Conservation (phyloP, 2,113 vertebrate genomes). For the Onychostruthus taczanowskii region DNA sequence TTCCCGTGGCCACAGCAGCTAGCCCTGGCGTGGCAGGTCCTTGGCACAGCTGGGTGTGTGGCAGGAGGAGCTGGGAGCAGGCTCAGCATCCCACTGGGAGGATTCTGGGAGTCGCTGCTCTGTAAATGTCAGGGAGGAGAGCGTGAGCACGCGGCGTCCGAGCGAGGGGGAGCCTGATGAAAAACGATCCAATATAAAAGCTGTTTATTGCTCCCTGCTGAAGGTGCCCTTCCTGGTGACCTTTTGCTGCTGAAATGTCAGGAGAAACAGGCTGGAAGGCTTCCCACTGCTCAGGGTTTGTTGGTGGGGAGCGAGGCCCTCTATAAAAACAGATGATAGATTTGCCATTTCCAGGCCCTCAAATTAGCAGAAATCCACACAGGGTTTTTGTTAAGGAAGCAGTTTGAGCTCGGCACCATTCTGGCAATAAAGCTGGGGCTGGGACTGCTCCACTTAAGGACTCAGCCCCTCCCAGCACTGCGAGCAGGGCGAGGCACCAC, state of each 20-base stretch:
- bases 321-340: background rate
- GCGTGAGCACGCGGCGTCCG: background rate
- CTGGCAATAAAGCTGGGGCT: background rate
- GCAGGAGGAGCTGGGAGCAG: background rate
- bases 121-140: constrained; percentile 55
- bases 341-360: constrained; percentile 50
- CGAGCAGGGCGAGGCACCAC: background rate
- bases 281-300: background rate
- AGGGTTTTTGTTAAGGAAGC: background rate
- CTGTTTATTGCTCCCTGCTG: constrained; percentile 52
- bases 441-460: background rate
- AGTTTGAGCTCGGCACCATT: background rate
- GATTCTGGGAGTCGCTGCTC: background rate
- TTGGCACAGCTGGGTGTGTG: background rate
- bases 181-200: constrained; percentile 56
- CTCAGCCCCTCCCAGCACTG: background rate
- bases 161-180: background rate
- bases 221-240: constrained; percentile 43
- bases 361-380: constrained; percentile 11
- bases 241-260: constrained; percentile 69
- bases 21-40: background rate
- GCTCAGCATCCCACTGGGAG: background rate
- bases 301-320: background rate
- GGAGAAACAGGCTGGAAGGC: constrained; percentile 29
- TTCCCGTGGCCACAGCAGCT: rapidly evolving